Conservation (phyloP, 2,113 vertebrate genomes). For the Chlamydotis undulata region DNA sequence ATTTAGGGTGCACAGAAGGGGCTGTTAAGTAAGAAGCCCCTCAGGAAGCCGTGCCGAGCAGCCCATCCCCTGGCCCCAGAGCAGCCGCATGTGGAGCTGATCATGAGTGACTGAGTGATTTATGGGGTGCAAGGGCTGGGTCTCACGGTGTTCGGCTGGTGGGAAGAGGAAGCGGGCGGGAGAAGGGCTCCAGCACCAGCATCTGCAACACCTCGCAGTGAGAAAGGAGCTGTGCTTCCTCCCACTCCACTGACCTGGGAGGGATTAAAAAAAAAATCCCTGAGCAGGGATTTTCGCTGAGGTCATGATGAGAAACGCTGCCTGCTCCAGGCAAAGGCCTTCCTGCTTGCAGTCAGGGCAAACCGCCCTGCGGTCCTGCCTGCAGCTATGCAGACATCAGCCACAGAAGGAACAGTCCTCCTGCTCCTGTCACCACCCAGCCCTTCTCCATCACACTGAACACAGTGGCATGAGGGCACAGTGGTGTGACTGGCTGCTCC, state of each 20-base stretch:
- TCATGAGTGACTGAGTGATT: neutral
- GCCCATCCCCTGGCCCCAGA: neutral
- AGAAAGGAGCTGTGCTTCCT: slow-evolving; percentile 1
- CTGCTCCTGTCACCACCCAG: neutral
- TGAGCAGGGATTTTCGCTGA: neutral
- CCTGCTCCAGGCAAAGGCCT: neutral
- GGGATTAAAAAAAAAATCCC: neutral
- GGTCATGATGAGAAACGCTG: neutral
- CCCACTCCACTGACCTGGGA: neutral
- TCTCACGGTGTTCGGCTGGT: neutral
- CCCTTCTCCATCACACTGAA: neutral
- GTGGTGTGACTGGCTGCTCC: fast-evolving
- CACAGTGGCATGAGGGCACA: fast-evolving
- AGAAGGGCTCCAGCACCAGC: neutral
- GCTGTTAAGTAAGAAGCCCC: neutral
- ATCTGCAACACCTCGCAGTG: neutral
- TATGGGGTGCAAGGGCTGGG: neutral
- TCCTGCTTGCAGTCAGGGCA: neutral
- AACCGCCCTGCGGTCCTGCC: fast-evolving
- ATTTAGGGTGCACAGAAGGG: neutral
- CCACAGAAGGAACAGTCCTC: neutral
- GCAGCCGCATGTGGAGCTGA: neutral
- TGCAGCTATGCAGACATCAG: neutral
- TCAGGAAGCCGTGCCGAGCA: neutral
- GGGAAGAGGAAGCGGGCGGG: slow-evolving; percentile 22